Percentiles rank a stretch among this genome's conserved stretches.
phyloP scores from a whole-genome alignment of 1,140 invertebrate genomes.

The Paraescarpia echinospica region DNA sequence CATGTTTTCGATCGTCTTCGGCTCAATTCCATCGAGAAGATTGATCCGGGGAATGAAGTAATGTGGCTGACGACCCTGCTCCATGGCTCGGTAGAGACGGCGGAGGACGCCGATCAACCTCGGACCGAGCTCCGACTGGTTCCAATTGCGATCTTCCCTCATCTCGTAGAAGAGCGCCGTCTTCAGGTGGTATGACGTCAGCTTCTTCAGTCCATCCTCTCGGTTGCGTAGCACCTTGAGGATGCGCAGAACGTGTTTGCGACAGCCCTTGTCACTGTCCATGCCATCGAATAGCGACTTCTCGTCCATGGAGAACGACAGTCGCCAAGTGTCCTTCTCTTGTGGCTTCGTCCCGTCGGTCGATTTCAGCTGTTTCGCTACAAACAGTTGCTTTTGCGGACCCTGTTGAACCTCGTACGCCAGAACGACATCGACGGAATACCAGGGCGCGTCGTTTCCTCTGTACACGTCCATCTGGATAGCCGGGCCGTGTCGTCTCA shows the following conservation, averaged over 20 bases:
- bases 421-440: slow-evolving; percentile 12
- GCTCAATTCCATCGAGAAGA: not conserved
- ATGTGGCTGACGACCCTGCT: not conserved
- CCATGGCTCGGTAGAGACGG: not conserved
- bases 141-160: slow-evolving; percentile 5
- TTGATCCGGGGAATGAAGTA: not conserved
- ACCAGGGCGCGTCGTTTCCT: not conserved
- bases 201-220: not conserved
- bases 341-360: not conserved
- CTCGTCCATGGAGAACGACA: slow-evolving; percentile 13
- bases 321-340: slow-evolving; percentile 5
- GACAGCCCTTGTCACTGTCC: slow-evolving; percentile 6
- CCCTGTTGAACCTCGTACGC: not conserved
- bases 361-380: not conserved
- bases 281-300: not conserved
- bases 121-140: not conserved
- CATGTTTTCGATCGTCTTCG: slow-evolving; percentile 7
- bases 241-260: slow-evolving; percentile 10
- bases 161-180: slow-evolving; percentile 18
- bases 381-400: not conserved
- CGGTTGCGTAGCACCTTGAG: slow-evolving; percentile 2
- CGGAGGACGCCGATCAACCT: slow-evolving; percentile 6
- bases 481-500: slow-evolving; percentile 9
- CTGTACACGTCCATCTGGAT: not conserved
- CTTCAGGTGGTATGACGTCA: slow-evolving; percentile 20